Percentiles rank a stretch among this genome's conserved stretches.
These are phyloP conservation scores for Acronicta aceris DNA, from an alignment of 2,888 invertebrate genomes.

Conservation along the genomic window DNA sequence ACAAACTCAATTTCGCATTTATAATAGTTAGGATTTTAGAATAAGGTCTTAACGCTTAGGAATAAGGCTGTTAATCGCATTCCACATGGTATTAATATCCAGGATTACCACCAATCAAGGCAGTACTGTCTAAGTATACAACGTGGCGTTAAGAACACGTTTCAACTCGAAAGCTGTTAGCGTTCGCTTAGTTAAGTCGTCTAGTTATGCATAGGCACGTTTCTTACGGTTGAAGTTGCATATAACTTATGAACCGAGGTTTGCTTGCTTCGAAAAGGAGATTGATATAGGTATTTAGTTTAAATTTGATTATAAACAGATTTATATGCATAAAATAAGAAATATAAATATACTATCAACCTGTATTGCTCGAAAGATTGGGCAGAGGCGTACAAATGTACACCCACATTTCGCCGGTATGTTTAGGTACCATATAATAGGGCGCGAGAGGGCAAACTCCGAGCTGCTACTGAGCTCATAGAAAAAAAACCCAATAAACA, in stretches of 20 bases:
- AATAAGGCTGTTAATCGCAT: constrained; percentile 4
- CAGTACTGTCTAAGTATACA: constrained; percentile 16
- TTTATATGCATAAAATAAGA: too few relatives aligned
- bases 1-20: too few relatives aligned
- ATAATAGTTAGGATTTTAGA: too few relatives aligned
- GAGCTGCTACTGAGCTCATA: too few relatives aligned
- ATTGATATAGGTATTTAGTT: background rate
- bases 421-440: too few relatives aligned
- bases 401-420: too few relatives aligned
- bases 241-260: constrained; percentile 27
- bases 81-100: constrained; percentile 10
- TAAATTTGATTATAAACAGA: too few relatives aligned
- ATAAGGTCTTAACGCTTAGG: background rate
- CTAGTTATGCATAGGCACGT: constrained; percentile 66
- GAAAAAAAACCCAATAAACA: too few relatives aligned
- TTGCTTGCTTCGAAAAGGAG: constrained; percentile 6
- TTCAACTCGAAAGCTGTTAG: constrained; percentile 45
- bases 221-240: constrained; percentile 28
- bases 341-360: too few relatives aligned
- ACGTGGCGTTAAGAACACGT: constrained; percentile 30
- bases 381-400: too few relatives aligned
- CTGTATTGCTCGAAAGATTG: too few relatives aligned
- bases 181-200: constrained; percentile 61
- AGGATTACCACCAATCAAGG: constrained; percentile 39
- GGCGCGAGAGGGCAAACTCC: too few relatives aligned